Conservation (phyloP, 2,797 vertebrate genomes). For the Lates japonicus region DNA sequence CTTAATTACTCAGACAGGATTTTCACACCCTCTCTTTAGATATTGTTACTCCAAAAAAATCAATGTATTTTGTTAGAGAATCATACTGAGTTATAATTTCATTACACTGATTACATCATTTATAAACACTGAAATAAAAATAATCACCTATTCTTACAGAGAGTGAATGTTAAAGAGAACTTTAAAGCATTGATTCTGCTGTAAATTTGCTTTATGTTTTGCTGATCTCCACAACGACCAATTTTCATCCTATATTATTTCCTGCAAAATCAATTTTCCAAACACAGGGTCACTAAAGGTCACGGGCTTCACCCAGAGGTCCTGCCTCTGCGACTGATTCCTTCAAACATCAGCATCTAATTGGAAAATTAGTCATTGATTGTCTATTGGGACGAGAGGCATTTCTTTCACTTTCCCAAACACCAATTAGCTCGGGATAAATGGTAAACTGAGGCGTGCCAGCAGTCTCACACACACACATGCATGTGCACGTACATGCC, state of each 20-base stretch:
- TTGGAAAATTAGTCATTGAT: constrained; percentile 80
- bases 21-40: not conserved
- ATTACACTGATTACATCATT: not conserved
- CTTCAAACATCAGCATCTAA: constrained; percentile 68
- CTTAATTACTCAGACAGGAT: not conserved
- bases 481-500: not conserved
- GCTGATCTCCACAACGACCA: constrained; percentile 40
- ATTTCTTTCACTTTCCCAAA: constrained; percentile 69
- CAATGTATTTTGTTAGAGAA: not conserved
- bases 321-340: constrained; percentile 55
- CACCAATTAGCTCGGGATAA: constrained; percentile 75
- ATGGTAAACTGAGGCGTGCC: constrained; percentile 55
- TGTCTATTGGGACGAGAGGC: constrained; percentile 54
- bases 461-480: constrained; percentile 4
- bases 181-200: not conserved
- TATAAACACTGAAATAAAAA: not conserved
- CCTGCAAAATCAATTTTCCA: constrained; percentile 55
- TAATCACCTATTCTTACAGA: not conserved
- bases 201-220: constrained; percentile 13
- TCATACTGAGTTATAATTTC: not conserved
- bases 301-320: constrained; percentile 42
- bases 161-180: not conserved
- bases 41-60: not conserved
- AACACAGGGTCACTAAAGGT: constrained; percentile 68
- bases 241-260: constrained; percentile 37